Percentiles rank a stretch among this genome's conserved stretches.
These are phyloP conservation scores for Euleptes europaea DNA, from an alignment of 2,113 vertebrate genomes.

Conservation along the genomic window DNA sequence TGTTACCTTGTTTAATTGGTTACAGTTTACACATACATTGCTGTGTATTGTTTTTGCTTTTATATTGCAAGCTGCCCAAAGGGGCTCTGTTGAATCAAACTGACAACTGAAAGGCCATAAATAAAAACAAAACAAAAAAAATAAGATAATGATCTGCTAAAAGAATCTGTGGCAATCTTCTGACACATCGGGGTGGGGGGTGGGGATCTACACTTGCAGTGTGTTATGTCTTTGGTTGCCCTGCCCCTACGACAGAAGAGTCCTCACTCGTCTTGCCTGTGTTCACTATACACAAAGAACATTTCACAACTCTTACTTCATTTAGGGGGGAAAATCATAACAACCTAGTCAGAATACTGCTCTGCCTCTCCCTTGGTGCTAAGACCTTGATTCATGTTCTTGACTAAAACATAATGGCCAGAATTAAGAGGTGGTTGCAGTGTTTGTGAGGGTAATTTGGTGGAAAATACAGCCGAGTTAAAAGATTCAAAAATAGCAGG, in stretches of 20 bases:
- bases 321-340: background rate
- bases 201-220: background rate
- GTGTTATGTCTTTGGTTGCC: background rate
- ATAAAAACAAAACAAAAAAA: background rate
- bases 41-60: background rate
- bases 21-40: background rate
- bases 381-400: background rate
- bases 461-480: conserved; percentile 31
- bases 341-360: conserved; percentile 31
- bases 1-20: background rate
- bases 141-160: background rate
- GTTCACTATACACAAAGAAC: background rate
- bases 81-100: background rate
- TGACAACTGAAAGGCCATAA: background rate
- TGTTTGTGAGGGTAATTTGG: conserved; percentile 32
- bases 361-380: background rate
- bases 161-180: background rate
- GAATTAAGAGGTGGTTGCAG: conserved; percentile 18
- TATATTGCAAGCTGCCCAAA: background rate
- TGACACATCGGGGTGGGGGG: background rate
- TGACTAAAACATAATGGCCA: conserved; percentile 18
- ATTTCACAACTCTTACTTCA: background rate
- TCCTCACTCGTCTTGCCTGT: background rate
- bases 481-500: conserved; percentile 46
- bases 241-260: background rate